These are phyloP conservation scores for Pelobates cultripes DNA, from an alignment of 2,797 vertebrate genomes.

Conservation along the genomic window DNA sequence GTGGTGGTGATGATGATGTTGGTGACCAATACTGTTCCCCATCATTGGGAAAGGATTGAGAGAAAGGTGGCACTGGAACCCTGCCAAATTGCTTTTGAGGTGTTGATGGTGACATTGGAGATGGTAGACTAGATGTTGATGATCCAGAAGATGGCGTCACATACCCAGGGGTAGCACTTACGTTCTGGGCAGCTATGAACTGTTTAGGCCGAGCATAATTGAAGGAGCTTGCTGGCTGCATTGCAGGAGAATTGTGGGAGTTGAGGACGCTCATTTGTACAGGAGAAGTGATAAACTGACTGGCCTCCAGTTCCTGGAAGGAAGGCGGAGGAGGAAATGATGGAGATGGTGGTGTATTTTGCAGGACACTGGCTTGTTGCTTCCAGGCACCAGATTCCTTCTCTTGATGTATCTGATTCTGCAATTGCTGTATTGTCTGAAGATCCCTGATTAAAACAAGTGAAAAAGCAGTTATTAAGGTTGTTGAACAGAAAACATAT, in stretches of 20 bases:
- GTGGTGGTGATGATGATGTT: conserved; percentile 87
- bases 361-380: conserved; percentile 64
- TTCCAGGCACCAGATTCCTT: conserved; percentile 80
- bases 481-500: background rate
- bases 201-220: conserved; percentile 98
- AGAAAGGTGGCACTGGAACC: conserved; percentile 75
- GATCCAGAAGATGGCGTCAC: conserved; percentile 86
- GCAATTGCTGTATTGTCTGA: conserved; percentile 89
- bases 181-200: conserved; percentile 96
- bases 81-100: conserved; percentile 82
- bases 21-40: conserved; percentile 79
- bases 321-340: conserved; percentile 92
- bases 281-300: conserved; percentile 62
- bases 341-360: conserved; percentile 77
- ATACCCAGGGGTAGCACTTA: conserved; percentile 75
- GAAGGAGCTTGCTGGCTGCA: conserved; percentile 93
- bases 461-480: conserved; percentile 45
- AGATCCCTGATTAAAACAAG: conserved; percentile 80
- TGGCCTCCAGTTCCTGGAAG: conserved; percentile 88
- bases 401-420: conserved; percentile 90
- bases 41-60: conserved; percentile 74
- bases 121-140: conserved; percentile 85
- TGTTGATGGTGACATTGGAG: conserved; percentile 85
- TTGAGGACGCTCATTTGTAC: conserved; percentile 77
- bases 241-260: conserved; percentile 75